Percentiles rank a stretch among this genome's conserved stretches.
Evolutionary conservation across 2,888 invertebrate genomes (phyloP).

Genomic region (Rhaphigaster nebulosa): DNA sequence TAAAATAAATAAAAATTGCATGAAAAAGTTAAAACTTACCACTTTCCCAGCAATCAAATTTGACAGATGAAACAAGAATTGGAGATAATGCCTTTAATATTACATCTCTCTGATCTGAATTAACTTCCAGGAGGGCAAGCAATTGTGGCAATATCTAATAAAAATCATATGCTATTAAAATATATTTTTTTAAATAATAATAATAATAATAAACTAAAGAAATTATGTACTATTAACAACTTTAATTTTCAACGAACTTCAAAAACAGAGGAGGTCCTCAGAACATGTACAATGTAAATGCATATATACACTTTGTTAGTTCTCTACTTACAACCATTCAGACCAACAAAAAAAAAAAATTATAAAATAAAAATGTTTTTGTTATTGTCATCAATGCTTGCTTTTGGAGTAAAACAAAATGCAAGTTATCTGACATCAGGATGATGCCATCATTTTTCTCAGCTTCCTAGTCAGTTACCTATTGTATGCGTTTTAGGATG

Average conservation of each 20-base stretch:
- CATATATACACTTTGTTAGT: background rate
- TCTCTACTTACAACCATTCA: too few species aligned
- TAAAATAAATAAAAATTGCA: background rate
- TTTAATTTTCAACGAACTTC: background rate
- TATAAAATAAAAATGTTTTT: too few species aligned
- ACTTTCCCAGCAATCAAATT: conserved; percentile 58
- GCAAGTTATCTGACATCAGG: too few species aligned
- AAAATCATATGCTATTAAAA: background rate
- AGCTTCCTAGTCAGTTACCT: too few species aligned
- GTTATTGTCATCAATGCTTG: too few species aligned
- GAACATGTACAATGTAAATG: background rate
- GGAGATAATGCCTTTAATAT: conserved; percentile 58
- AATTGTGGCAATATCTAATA: conserved; percentile 62
- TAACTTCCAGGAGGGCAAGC: conserved; percentile 60
- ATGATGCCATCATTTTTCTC: too few species aligned
- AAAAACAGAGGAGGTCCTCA: background rate
- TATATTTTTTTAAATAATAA: background rate
- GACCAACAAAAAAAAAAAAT: too few species aligned
- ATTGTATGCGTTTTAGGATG: too few species aligned
- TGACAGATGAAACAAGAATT: conserved; percentile 58
- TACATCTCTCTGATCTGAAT: conserved; percentile 57
- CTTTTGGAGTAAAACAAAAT: too few species aligned
- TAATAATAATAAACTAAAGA: background rate
- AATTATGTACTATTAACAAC: background rate
- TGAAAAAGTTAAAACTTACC: conserved; percentile 29